Evolutionary conservation across 2,113 vertebrate genomes (phyloP).

Genomic region (Uria lomvia): DNA sequence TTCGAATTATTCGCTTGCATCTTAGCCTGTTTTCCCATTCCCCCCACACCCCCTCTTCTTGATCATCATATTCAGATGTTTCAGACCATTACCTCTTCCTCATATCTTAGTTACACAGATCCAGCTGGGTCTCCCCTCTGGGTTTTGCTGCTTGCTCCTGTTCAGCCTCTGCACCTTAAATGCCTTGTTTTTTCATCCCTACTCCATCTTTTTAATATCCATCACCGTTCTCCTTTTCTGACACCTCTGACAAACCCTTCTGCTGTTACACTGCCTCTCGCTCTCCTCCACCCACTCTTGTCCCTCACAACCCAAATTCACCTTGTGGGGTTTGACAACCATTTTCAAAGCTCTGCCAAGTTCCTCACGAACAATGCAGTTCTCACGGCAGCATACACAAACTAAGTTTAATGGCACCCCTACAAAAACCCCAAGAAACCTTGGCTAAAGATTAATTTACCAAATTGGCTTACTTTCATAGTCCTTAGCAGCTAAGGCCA

Average conservation of each 20-base stretch:
- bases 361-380: not conserved
- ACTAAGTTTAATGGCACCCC: not conserved
- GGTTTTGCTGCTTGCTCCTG: not conserved
- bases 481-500: not conserved
- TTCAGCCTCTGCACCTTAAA: slow-evolving; percentile 22
- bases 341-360: not conserved
- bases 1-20: slow-evolving; percentile 3
- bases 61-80: not conserved
- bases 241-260: slow-evolving; percentile 17
- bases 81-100: slow-evolving; percentile 29
- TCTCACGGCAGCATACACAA: not conserved
- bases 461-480: not conserved
- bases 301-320: slow-evolving; percentile 9
- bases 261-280: not conserved
- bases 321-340: not conserved
- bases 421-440: not conserved
- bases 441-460: not conserved
- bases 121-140: slow-evolving; percentile 22
- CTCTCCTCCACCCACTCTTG: not conserved
- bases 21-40: slow-evolving; percentile 15
- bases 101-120: slow-evolving; percentile 20
- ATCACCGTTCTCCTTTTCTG: not conserved
- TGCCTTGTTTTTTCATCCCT: not conserved
- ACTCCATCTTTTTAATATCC: not conserved
- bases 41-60: not conserved